A percentile compares a stretch with the other conserved stretches of the same genome.
Evolutionary conservation across 35 echinoderm and acorn worm genomes (phyloP).

Genomic region (Acanthaster planci): DNA sequence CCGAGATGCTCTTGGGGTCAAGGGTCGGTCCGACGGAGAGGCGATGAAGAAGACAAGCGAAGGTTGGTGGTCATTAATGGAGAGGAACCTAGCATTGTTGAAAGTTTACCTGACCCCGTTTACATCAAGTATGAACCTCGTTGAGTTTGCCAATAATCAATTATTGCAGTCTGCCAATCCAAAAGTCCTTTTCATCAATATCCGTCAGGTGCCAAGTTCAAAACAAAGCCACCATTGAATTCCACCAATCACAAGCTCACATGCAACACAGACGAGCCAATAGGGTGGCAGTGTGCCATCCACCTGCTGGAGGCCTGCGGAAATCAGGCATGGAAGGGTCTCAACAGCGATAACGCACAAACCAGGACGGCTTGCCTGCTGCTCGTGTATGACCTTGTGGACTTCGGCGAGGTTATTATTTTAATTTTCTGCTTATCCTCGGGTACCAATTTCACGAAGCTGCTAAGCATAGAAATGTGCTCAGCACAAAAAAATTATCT

Average conservation of each 20-base stretch:
- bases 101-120: too few species aligned
- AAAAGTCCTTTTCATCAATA: not conserved
- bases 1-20: conserved; percentile 42
- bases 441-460: too few species aligned
- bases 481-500: too few species aligned
- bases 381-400: conserved; percentile 45
- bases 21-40: not conserved
- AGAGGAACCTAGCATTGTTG: not conserved
- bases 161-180: not conserved
- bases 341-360: not conserved
- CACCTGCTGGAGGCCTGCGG: conserved; percentile 40
- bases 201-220: not conserved
- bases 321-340: not conserved
- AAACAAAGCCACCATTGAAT: not conserved
- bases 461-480: too few species aligned
- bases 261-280: conserved; percentile 14
- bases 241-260: not conserved
- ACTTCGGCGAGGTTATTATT: conserved; percentile 47
- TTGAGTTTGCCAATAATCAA: too few species aligned
- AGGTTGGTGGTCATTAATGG: not conserved
- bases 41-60: not conserved
- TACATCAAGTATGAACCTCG: too few species aligned
- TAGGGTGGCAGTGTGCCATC: conserved; percentile 52
- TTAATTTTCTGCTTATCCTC: too few species aligned
- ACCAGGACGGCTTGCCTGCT: conserved; percentile 8